Evolutionary conservation across 1,140 invertebrate species (phyloP).

Genomic region (Lutraria rhynchaena): DNA sequence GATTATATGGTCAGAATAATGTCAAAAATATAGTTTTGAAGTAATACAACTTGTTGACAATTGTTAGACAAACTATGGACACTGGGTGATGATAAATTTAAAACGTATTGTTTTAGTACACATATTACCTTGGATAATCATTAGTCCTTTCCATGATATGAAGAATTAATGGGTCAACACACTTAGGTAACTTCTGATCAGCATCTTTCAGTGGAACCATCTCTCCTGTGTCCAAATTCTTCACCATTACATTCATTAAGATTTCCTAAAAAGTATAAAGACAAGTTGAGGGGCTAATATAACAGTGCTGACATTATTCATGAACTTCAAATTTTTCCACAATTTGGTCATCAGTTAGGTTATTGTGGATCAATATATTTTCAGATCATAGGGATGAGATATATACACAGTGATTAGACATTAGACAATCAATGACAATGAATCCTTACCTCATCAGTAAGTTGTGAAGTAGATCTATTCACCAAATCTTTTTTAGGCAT

Average conservation of each 20-base stretch:
- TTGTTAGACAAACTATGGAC: too few species aligned
- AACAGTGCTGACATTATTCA: too few species aligned
- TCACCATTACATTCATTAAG: conserved; percentile 94
- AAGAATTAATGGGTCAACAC: conserved; percentile 95
- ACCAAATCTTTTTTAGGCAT: conserved; percentile 8
- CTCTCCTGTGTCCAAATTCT: conserved; percentile 97
- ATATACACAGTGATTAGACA: too few species aligned
- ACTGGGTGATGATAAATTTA: not conserved
- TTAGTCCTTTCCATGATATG: conserved; percentile 97
- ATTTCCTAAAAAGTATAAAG: conserved; percentile 89
- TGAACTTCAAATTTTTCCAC: too few species aligned
- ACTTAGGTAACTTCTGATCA: conserved; percentile 94
- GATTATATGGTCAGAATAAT: too few species aligned
- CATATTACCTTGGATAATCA: conserved; percentile 70
- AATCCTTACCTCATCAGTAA: conserved; percentile 77
- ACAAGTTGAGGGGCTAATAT: too few species aligned
- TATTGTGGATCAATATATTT: too few species aligned
- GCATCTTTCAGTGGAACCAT: conserved; percentile 93
- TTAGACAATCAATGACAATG: too few species aligned
- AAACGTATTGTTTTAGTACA: not conserved
- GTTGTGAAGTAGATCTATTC: conserved; percentile 70
- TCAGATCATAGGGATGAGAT: too few species aligned
- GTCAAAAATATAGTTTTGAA: too few species aligned
- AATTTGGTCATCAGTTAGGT: too few species aligned
- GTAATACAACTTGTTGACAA: too few species aligned